A percentile compares a stretch with the other conserved stretches of the same genome.
These are phyloP conservation scores for Mesocricetus auratus DNA, from an alignment of 2,113 vertebrate species.

Conservation along the genomic window DNA sequence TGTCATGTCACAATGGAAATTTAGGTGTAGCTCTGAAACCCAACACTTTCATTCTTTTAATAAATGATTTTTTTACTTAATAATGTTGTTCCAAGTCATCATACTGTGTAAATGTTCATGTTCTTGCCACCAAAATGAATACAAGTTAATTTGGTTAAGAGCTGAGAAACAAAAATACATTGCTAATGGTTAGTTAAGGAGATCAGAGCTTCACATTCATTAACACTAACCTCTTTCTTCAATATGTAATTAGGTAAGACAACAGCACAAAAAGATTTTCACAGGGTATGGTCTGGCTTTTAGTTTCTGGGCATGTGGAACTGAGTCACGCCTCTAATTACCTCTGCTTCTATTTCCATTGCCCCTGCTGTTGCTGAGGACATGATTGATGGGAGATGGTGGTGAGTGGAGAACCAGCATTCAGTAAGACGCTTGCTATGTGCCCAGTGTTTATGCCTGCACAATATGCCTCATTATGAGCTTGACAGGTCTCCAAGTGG, in stretches of 20 bases:
- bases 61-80: conserved; percentile 24
- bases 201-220: conserved; percentile 3
- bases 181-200: not conserved
- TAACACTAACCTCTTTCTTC: not conserved
- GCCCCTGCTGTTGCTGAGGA: conserved; percentile 72
- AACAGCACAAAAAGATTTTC: conserved; percentile 11
- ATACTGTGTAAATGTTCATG: conserved; percentile 16
- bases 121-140: not conserved
- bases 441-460: conserved; percentile 59
- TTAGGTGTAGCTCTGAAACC: not conserved
- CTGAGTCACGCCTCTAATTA: conserved; percentile 72
- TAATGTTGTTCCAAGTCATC: not conserved
- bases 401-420: conserved; percentile 8
- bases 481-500: conserved; percentile 75
- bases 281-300: conserved; percentile 29
- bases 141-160: not conserved
- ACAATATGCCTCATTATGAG: conserved; percentile 79
- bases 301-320: conserved; percentile 62
- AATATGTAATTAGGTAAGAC: not conserved
- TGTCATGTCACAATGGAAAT: not conserved
- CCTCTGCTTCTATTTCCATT: conserved; percentile 71
- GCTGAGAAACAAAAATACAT: not conserved
- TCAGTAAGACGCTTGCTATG: conserved; percentile 53
- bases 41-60: not conserved
- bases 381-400: conserved; percentile 77